Evolutionary conservation across 2,113 vertebrate genomes (phyloP).

Genomic region (Heptranchias perlo): DNA sequence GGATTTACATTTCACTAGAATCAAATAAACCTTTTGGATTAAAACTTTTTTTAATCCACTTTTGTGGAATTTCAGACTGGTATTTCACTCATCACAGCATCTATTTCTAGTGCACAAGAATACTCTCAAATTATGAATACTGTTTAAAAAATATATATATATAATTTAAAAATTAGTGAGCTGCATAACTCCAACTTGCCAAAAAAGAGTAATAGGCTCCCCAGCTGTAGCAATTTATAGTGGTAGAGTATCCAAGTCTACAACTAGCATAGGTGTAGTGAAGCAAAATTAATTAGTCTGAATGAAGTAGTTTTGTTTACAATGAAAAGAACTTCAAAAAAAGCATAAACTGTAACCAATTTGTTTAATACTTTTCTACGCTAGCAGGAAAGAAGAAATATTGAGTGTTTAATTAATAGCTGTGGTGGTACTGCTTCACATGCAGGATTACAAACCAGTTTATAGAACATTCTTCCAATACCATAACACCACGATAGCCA

Average conservation of each 20-base stretch:
- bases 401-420: not conserved
- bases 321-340: not conserved
- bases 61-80: not conserved
- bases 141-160: too few species aligned
- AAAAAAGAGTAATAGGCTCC: not conserved
- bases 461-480: not conserved
- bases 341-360: not conserved
- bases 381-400: not conserved
- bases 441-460: not conserved
- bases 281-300: not conserved
- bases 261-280: not conserved
- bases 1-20: not conserved
- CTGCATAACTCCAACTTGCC: not conserved
- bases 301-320: not conserved
- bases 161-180: not conserved
- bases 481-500: not conserved
- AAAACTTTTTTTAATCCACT: not conserved
- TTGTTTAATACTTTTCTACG: not conserved
- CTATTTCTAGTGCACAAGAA: not conserved
- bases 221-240: not conserved
- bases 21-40: not conserved
- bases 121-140: not conserved
- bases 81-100: not conserved
- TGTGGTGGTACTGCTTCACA: not conserved
- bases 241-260: not conserved